Conservation (phyloP, 2,797 vertebrate species). For the Gouania willdenowi region DNA sequence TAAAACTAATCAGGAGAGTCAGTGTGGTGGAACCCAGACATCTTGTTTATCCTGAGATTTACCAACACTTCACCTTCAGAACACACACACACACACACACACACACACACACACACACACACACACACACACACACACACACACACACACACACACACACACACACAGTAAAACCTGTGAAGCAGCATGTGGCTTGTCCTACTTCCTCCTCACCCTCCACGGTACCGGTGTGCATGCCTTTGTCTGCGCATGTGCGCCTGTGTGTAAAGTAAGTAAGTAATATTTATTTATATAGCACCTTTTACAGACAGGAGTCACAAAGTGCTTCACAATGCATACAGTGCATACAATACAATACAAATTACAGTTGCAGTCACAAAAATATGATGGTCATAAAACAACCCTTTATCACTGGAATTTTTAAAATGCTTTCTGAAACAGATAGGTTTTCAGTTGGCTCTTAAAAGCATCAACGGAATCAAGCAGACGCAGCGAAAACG, state of each 20-base stretch:
- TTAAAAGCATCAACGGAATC: too few relatives aligned
- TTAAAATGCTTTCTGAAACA: too few relatives aligned
- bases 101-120: not conserved
- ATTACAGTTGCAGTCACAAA: too few relatives aligned
- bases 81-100: not conserved
- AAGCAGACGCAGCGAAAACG: too few relatives aligned
- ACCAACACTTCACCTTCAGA: conserved; percentile 57
- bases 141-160: not conserved
- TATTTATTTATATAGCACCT: too few relatives aligned
- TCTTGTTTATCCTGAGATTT: conserved; percentile 55
- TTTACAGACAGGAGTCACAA: too few relatives aligned
- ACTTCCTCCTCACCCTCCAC: conserved; percentile 74
- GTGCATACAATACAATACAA: too few relatives aligned
- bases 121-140: conserved; percentile 12
- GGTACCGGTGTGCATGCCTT: conserved; percentile 59
- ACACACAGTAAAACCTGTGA: conserved; percentile 66
- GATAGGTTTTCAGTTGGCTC: too few relatives aligned
- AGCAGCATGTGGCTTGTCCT: conserved; percentile 78
- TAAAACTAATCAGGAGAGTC: conserved; percentile 57
- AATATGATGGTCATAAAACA: too few relatives aligned
- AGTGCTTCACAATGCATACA: too few relatives aligned
- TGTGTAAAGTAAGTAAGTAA: too few relatives aligned
- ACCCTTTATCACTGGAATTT: too few relatives aligned
- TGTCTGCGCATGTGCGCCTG: conserved; percentile 11
- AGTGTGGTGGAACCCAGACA: conserved; percentile 51